A percentile compares a stretch with the other conserved stretches of the same genome.
Conservation (phyloP, 1,140 invertebrate genomes). For the Cyclina sinensis region DNA sequence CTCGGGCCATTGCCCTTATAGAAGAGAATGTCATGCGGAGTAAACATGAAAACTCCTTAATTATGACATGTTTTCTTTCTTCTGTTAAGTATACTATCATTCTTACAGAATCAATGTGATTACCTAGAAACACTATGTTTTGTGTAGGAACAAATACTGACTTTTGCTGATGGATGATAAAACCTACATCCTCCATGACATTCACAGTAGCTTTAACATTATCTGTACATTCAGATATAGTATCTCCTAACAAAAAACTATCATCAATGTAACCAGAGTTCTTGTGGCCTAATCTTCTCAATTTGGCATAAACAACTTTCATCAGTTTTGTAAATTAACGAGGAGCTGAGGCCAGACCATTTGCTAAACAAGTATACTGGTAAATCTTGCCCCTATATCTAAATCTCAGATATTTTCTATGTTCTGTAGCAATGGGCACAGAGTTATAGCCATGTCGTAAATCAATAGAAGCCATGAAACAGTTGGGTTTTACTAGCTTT, state of each 20-base stretch:
- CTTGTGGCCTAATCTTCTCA: constrained; percentile 51
- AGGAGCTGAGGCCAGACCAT: constrained; percentile 34
- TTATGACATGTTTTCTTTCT: constrained; percentile 6
- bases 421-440: constrained; percentile 27
- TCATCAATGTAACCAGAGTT: constrained; percentile 69
- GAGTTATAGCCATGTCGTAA: constrained; percentile 63
- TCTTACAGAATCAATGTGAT: constrained; percentile 57
- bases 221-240: constrained; percentile 43
- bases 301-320: too few relatives aligned
- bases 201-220: constrained; percentile 66
- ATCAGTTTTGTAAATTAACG: constrained; percentile 62
- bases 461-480: too few relatives aligned
- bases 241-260: constrained; percentile 61
- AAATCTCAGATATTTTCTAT: constrained; percentile 53
- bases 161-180: constrained; percentile 64
- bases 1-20: constrained; percentile 31
- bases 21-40: background rate
- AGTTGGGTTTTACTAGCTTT: background rate
- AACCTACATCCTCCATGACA: constrained; percentile 60
- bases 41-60: constrained; percentile 3
- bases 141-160: constrained; percentile 47
- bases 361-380: constrained; percentile 60
- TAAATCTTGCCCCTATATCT: constrained; percentile 33
- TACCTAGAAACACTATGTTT: constrained; percentile 54
- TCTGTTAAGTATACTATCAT: constrained; percentile 60